These are phyloP conservation scores for Gryllus longicercus DNA, from an alignment of 2,888 invertebrate species.

Conservation along the genomic window DNA sequence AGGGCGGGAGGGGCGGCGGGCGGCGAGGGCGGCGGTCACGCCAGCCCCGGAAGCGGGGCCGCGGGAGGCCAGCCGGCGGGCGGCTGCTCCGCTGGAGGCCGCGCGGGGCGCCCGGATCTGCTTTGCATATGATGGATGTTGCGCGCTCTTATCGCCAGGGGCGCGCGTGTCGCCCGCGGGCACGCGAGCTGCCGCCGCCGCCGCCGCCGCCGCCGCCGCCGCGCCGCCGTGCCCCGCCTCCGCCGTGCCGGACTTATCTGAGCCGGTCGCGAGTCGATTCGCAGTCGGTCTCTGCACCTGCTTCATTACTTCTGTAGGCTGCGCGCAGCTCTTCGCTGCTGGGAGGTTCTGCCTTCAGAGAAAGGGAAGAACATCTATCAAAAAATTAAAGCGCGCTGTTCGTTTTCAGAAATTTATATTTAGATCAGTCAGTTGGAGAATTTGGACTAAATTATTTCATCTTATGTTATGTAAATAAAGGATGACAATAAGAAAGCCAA, in stretches of 20 bases:
- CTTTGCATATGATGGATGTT: conserved; percentile 17
- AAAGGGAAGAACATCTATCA: too few relatives aligned
- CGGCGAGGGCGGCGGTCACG: not conserved
- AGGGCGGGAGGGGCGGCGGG: not conserved
- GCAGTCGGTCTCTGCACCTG: not conserved
- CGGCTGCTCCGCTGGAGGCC: not conserved
- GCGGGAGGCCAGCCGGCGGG: conserved; percentile 11
- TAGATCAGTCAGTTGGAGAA: too few relatives aligned
- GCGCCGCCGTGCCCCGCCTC: not conserved
- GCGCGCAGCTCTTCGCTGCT: too few relatives aligned
- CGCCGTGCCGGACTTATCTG: not conserved
- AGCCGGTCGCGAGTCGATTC: not conserved
- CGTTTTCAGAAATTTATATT: too few relatives aligned
- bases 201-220: not conserved
- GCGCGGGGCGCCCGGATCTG: conserved; percentile 5
- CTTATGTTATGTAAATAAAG: too few relatives aligned
- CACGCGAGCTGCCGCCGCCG: conserved; percentile 3
- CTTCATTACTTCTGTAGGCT: not conserved
- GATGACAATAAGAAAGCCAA: too few relatives aligned
- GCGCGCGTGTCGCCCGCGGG: not conserved
- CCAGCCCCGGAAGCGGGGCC: not conserved
- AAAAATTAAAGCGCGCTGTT: too few relatives aligned
- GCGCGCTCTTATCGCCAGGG: not conserved
- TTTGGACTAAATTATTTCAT: too few relatives aligned
- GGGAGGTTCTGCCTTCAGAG: too few relatives aligned